Conservation (phyloP, 1,140 invertebrate species). For the Pomacea maculata region DNA sequence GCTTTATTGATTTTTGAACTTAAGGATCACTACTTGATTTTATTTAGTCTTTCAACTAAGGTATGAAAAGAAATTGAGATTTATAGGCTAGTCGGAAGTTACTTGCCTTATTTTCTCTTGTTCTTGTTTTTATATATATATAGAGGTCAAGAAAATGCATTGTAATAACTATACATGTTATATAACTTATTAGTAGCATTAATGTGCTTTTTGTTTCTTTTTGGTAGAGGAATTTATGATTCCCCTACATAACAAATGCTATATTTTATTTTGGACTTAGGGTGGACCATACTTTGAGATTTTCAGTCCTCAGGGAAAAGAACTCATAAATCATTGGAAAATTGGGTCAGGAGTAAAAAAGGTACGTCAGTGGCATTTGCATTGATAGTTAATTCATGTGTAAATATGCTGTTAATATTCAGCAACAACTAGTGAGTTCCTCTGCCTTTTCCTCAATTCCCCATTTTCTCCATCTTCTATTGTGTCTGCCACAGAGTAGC, state of each 20-base stretch:
- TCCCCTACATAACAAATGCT: background rate
- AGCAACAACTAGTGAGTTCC: background rate
- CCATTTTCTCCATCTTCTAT: background rate
- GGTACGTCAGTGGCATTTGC: constrained; percentile 22
- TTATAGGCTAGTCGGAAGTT: background rate
- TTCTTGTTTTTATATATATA: background rate
- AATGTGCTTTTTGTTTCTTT: too few species aligned
- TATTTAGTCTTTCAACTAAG: background rate
- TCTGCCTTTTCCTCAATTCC: too few species aligned
- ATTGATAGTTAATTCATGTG: background rate
- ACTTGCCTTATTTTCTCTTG: background rate
- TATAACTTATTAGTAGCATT: too few species aligned
- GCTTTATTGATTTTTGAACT: background rate
- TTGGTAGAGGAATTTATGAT: background rate
- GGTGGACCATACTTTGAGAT: constrained; percentile 61
- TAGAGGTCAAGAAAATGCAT: background rate
- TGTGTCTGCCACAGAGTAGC: background rate
- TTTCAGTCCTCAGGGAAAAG: constrained; percentile 56
- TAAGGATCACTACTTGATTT: background rate
- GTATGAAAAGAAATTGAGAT: background rate
- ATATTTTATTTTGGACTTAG: constrained; percentile 38
- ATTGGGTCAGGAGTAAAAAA: constrained; percentile 44
- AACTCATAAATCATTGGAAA: constrained; percentile 52
- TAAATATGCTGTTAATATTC: background rate
- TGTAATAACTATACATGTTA: background rate